phyloP scores from a whole-genome alignment of 2,888 invertebrate genomes.

The Acronicta aceris region DNA sequence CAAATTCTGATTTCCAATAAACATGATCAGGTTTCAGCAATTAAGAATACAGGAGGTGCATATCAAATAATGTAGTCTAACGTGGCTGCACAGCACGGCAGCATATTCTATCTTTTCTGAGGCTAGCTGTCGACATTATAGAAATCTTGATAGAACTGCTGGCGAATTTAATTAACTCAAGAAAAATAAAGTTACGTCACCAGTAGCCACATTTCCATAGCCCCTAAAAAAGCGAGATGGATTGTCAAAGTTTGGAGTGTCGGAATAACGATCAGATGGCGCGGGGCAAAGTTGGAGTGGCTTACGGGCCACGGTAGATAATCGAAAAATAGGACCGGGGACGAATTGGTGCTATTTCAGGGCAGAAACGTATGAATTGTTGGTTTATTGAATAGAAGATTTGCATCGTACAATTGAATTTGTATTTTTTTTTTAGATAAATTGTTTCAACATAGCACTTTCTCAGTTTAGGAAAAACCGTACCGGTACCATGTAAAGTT shows the following conservation, averaged over 20 bases:
- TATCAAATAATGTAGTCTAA: no score
- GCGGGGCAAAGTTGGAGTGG: constrained; percentile 24
- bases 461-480: no score
- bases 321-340: constrained; percentile 44
- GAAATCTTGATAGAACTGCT: neutral
- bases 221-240: constrained; percentile 37
- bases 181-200: constrained; percentile 14
- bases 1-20: no score
- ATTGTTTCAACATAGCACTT: no score
- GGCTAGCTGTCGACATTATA: neutral
- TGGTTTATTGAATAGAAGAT: constrained; percentile 16
- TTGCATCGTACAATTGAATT: neutral
- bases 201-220: constrained; percentile 18
- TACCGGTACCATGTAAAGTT: no score
- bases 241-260: constrained; percentile 37
- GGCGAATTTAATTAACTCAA: constrained; percentile 11
- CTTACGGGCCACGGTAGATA: constrained; percentile 23
- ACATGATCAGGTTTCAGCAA: no score
- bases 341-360: constrained; percentile 26
- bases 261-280: constrained; percentile 50
- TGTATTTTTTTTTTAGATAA: no score
- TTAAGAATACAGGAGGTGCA: no score
- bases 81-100: no score
- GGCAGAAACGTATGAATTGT: constrained; percentile 9
- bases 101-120: no score